Evolutionary conservation across 2,113 vertebrate species (phyloP), one percentile per base, ranked within the genome.

Genomic region (Fregata magnificens): DNA sequence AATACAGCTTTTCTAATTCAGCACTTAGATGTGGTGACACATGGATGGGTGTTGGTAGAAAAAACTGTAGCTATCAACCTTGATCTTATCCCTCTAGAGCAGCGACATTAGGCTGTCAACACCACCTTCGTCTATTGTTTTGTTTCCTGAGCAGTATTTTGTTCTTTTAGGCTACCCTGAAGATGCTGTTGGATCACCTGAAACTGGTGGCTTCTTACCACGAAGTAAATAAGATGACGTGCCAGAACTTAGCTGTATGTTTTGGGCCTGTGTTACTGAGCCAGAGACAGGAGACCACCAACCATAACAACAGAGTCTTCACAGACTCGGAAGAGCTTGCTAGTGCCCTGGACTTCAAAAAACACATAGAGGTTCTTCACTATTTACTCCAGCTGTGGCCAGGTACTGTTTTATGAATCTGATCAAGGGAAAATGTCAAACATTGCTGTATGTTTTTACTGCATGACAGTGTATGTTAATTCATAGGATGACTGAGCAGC

Each of bases 331-430:
- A 99, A 98, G 99, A 99, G 97, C 99, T 99, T 63, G 99, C 99
- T 45, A 99, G 98, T 92, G 99, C 99, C 25, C 98, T 99, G 97
- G 99, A 99, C 97, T 99, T 99, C 98, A 99, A 99, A 95, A 99
- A 99, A 90, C 99, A 99, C 97, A 99, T 99, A 49, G 99, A 99
- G 89, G 99, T 99, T 90, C 99, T 99, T 94, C 99, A 99, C 97
- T 99, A 99, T 93, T 98, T 99, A 86, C 99, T 99, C 69, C 99
- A 99, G 77, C 98, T 99, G 28, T 99, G 99, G 99, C 99, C 99
- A 99, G 99, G 99, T 99, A 98, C 85, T 72, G 77, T 74, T 93
- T 59, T n/a, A 82, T 89, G 25, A 55, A 36, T 74, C 26, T 31
- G 25, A 42, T 70, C 20, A 59, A 85, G 29, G 32, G 9, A 58